Conservation (phyloP, 2,113 vertebrate species). For the Platysteira castanea region DNA sequence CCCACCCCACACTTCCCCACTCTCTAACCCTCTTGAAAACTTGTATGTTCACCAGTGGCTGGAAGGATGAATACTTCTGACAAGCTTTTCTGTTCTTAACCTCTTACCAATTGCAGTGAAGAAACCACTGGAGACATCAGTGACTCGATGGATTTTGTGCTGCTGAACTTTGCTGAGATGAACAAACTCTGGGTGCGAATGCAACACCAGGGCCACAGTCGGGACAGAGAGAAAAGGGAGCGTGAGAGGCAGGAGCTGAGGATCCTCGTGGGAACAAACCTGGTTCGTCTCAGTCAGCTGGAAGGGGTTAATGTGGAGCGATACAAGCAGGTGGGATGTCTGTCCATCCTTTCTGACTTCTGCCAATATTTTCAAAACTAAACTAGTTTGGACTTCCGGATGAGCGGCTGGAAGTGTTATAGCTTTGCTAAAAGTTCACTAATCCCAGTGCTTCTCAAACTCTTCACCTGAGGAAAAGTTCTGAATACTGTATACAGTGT, state of each 20-base stretch:
- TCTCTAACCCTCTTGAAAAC: neutral
- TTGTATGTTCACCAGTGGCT: neutral
- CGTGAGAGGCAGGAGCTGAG: slow-evolving; percentile 93
- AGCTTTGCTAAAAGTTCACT: neutral
- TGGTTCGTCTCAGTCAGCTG: slow-evolving; percentile 95
- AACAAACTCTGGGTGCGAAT: slow-evolving; percentile 99
- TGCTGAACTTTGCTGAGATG: slow-evolving; percentile 99
- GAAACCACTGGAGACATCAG: slow-evolving; percentile 96
- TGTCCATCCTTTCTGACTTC: neutral
- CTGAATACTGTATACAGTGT: neutral
- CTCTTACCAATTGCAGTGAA: slow-evolving; percentile 72
- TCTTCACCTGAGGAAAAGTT: neutral
- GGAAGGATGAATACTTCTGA: neutral
- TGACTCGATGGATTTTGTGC: slow-evolving; percentile 96
- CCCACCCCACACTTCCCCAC: neutral
- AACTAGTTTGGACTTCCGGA: neutral
- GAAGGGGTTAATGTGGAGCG: slow-evolving; percentile 97
- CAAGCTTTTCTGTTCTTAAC: neutral
- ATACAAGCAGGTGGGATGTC: slow-evolving; percentile 87
- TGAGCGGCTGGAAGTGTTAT: neutral
- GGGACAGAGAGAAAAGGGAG: slow-evolving; percentile 94
- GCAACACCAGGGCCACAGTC: slow-evolving; percentile 98
- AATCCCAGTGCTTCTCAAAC: neutral
- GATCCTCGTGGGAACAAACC: slow-evolving; percentile 95
- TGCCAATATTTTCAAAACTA: neutral